Conservation (phyloP, 2,113 vertebrate species). For the Odocoileus virginianus region DNA sequence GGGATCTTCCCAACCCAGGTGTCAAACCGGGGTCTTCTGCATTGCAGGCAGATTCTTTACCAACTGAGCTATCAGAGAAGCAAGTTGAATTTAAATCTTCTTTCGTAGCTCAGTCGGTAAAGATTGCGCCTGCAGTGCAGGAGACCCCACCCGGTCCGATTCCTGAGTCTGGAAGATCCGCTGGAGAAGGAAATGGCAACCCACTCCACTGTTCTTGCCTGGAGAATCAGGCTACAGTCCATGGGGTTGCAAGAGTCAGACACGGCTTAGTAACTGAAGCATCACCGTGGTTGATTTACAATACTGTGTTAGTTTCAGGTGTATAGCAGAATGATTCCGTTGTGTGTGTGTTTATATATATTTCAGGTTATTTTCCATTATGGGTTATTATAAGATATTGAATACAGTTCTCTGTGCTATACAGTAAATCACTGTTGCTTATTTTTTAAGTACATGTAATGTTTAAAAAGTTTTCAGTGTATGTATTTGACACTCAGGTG, state of each 20-base stretch:
- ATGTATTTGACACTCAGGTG: background rate
- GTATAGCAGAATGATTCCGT: background rate
- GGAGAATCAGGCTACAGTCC: background rate
- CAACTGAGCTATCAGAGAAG: background rate
- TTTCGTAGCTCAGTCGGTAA: background rate
- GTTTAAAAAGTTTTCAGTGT: background rate
- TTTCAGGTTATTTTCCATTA: background rate
- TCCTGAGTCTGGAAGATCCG: background rate
- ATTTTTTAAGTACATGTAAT: background rate
- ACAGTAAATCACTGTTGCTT: background rate
- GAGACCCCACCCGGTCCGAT: accelerated
- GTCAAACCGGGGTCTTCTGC: background rate
- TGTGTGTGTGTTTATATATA: background rate
- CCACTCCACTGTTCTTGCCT: background rate
- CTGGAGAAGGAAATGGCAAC: background rate
- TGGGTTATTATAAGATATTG: background rate
- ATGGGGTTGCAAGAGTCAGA: background rate
- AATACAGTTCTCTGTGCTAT: background rate
- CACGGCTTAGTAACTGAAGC: background rate
- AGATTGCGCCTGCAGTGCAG: background rate
- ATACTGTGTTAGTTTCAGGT: background rate
- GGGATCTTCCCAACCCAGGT: background rate
- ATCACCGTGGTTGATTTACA: background rate
- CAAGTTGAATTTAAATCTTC: background rate
- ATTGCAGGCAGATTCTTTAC: background rate